Evolutionary conservation across 2,888 invertebrate genomes (phyloP).

Genomic region (Cephus spinipes): DNA sequence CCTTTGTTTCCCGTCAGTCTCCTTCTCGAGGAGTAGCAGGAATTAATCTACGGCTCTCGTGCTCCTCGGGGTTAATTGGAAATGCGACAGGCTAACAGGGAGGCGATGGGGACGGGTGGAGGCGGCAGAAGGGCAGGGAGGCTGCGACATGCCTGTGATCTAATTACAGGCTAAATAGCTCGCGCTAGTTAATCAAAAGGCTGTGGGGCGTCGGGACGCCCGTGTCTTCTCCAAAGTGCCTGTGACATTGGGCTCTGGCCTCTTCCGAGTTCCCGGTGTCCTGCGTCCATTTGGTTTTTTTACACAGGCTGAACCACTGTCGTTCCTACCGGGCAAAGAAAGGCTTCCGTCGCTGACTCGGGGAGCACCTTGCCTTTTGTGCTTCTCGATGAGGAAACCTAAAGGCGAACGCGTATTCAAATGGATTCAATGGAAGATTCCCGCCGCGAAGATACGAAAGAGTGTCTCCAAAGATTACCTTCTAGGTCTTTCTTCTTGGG

Average conservation of each 20-base stretch:
- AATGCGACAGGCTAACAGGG: not conserved
- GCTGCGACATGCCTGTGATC: conserved; percentile 27
- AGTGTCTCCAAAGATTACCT: not conserved
- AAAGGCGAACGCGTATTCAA: not conserved
- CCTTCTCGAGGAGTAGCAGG: no score
- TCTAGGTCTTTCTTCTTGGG: not conserved
- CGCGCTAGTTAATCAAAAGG: conserved; percentile 2
- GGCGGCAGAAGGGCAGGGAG: not conserved
- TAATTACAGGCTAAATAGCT: conserved; percentile 29
- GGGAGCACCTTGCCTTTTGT: not conserved
- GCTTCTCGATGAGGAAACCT: not conserved
- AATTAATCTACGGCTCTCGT: no score
- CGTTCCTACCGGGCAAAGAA: not conserved
- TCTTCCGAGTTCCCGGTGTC: no score
- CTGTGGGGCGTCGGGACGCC: no score
- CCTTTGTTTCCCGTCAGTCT: no score
- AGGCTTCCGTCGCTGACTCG: not conserved
- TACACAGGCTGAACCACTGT: not conserved
- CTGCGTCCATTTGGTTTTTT: not conserved
- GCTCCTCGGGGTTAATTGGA: no score
- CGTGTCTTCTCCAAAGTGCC: no score
- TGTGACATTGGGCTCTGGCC: no score
- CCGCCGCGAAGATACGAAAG: not conserved
- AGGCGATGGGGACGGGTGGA: no score
- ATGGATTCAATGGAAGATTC: not conserved